Evolutionary conservation across 2,888 invertebrate genomes (phyloP).

Genomic region (Trachelus stipa): DNA sequence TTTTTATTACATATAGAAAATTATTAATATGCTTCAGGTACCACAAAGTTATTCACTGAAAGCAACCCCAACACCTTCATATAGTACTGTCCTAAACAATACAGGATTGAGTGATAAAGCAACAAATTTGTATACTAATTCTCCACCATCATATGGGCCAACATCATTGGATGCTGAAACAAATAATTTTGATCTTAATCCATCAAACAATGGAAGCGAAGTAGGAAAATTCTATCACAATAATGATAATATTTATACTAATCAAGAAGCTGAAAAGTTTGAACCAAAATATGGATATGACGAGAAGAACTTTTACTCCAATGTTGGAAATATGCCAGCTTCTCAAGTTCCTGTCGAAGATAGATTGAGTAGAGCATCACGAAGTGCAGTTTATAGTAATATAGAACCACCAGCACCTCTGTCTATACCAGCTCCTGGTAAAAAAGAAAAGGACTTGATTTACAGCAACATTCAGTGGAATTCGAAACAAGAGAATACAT

Average conservation of each 20-base stretch:
- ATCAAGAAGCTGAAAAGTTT: constrained; percentile 54
- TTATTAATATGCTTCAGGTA: constrained; percentile 71
- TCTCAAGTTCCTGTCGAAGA: constrained; percentile 55
- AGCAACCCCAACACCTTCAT: constrained; percentile 79
- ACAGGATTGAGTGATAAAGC: constrained; percentile 56
- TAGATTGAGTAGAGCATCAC: constrained; percentile 44
- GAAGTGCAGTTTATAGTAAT: constrained; percentile 63
- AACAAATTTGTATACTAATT: constrained; percentile 60
- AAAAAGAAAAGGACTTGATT: constrained; percentile 67
- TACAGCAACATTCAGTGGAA: constrained; percentile 71
- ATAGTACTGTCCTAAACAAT: constrained; percentile 76
- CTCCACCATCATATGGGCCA: constrained; percentile 57
- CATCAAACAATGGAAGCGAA: constrained; percentile 47
- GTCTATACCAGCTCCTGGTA: constrained; percentile 54
- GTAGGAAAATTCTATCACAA: constrained; percentile 53
- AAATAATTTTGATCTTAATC: constrained; percentile 51
- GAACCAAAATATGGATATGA: constrained; percentile 56
- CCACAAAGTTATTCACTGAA: constrained; percentile 82
- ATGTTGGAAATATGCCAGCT: constrained; percentile 56
- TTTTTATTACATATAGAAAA: constrained; percentile 15
- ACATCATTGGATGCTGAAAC: constrained; percentile 47
- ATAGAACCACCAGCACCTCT: constrained; percentile 53
- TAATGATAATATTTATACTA: constrained; percentile 56
- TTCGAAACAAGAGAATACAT: constrained; percentile 68
- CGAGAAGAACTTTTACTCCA: constrained; percentile 61